A percentile compares a stretch with the other conserved stretches of the same genome.
These are phyloP conservation scores for Lithophane semibrunnea DNA, from an alignment of 2,888 invertebrate genomes.

Conservation along the genomic window DNA sequence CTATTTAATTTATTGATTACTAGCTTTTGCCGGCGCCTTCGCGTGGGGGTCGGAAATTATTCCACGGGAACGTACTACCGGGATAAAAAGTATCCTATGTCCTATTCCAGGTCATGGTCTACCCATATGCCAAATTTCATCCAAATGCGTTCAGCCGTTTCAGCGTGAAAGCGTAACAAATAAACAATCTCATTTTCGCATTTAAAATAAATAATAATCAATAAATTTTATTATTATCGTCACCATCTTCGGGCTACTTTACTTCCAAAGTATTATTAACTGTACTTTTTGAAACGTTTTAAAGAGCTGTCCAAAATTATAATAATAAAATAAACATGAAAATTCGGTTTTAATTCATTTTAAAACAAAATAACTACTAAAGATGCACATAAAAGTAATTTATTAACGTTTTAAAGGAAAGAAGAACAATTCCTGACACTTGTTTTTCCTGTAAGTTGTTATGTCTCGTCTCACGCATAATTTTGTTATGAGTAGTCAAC, in stretches of 20 bases:
- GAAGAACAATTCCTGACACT: neutral
- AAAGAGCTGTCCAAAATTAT: neutral
- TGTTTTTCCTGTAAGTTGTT: neutral
- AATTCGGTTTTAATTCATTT: too few relatives aligned
- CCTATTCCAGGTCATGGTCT: too few relatives aligned
- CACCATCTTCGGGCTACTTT: neutral
- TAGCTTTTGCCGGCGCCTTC: too few relatives aligned
- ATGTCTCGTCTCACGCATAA: neutral
- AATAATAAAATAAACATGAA: slow-evolving; percentile 17
- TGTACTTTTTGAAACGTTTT: neutral
- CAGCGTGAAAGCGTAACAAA: too few relatives aligned
- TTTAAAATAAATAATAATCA: too few relatives aligned
- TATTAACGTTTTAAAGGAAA: slow-evolving; percentile 3
- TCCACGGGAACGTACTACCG: neutral
- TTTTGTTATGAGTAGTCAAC: neutral
- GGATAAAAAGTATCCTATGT: too few relatives aligned
- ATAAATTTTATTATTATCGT: neutral
- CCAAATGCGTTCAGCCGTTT: too few relatives aligned
- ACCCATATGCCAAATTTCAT: too few relatives aligned
- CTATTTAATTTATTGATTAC: neutral
- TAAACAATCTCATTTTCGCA: too few relatives aligned
- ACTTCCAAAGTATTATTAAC: neutral
- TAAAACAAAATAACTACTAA: too few relatives aligned
- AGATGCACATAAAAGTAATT: slow-evolving; percentile 16
- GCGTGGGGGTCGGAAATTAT: neutral